A percentile compares a stretch with the other conserved stretches of the same genome.
Conservation (phyloP, 35 echinoderm and acorn worm genomes). For the Lytechinus pictus region DNA sequence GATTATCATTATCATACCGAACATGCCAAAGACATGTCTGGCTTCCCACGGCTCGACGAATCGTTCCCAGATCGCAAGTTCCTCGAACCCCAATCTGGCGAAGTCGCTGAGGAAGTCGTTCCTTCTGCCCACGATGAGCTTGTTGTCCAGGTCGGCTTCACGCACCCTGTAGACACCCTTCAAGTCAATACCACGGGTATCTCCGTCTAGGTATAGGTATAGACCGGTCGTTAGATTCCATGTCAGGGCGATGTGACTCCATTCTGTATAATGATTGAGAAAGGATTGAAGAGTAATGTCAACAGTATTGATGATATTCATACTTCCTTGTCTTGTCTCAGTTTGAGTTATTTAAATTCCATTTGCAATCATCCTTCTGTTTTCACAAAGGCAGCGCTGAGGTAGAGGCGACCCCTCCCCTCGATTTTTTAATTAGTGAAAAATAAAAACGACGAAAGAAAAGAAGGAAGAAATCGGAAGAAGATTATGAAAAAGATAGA, state of each 20-base stretch:
- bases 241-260: slow-evolving; percentile 67
- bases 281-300: no score
- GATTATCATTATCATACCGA: slow-evolving; percentile 49
- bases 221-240: slow-evolving; percentile 62
- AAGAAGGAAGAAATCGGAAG: no score
- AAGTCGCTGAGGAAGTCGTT: slow-evolving; percentile 88
- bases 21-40: slow-evolving; percentile 65
- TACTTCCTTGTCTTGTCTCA: no score
- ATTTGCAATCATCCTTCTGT: no score
- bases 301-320: no score
- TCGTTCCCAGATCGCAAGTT: slow-evolving; percentile 72
- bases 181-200: slow-evolving; percentile 50
- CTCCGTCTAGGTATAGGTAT: slow-evolving; percentile 73
- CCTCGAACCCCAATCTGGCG: slow-evolving; percentile 60
- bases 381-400: no score
- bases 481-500: no score
- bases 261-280: slow-evolving; percentile 31
- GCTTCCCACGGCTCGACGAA: slow-evolving; percentile 75
- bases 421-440: no score
- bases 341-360: no score
- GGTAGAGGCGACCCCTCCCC: no score
- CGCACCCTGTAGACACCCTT: slow-evolving; percentile 62
- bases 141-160: slow-evolving; percentile 65
- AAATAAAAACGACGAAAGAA: no score
- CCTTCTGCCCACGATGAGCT: slow-evolving; percentile 70